These are phyloP conservation scores for Procambarus clarkii DNA, from an alignment of 1,140 invertebrate species.

Conservation along the genomic window DNA sequence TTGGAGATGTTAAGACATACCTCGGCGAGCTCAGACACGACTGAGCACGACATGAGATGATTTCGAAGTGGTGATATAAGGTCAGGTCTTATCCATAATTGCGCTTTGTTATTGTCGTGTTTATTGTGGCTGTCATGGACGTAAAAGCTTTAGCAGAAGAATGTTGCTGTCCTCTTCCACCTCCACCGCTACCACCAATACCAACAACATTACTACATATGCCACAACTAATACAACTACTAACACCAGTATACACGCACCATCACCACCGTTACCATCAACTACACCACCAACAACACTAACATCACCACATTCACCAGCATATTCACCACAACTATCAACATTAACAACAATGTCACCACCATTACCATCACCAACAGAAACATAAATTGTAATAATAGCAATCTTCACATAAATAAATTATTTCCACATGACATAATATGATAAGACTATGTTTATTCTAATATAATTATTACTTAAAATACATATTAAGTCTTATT, in stretches of 20 bases:
- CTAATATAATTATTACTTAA: no score
- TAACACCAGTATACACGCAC: neutral
- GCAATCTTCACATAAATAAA: no score
- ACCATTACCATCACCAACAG: no score
- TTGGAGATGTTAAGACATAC: neutral
- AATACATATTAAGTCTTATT: no score
- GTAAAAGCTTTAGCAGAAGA: neutral
- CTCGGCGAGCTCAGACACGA: neutral
- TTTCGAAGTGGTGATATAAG: neutral
- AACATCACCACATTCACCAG: no score
- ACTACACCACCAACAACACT: no score
- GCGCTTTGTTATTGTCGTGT: slow-evolving; percentile 1
- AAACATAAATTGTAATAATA: no score
- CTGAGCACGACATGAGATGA: neutral
- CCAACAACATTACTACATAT: neutral
- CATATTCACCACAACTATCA: neutral
- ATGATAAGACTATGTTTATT: no score
- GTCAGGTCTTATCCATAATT: slow-evolving; percentile 11
- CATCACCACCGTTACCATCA: neutral
- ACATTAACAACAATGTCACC: neutral
- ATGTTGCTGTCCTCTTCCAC: neutral
- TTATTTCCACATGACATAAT: no score
- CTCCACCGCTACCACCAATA: neutral
- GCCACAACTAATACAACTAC: neutral
- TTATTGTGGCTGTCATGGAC: neutral